A percentile compares a stretch with the other conserved stretches of the same genome.
Evolutionary conservation across 92 coral and sea anemone genomes (phyloP).

Genomic region (Porites evermanni): DNA sequence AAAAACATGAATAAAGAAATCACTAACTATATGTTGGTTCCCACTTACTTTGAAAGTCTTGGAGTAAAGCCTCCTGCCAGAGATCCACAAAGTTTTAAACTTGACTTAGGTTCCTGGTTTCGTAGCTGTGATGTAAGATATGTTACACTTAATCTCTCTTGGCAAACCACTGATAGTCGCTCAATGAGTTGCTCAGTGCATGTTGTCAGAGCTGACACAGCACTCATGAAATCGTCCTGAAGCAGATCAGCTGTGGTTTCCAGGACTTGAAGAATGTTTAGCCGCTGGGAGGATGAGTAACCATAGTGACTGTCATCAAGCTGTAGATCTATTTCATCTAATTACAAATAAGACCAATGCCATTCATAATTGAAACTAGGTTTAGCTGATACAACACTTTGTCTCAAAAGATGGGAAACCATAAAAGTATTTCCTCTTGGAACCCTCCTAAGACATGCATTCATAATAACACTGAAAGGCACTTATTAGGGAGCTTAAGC

Average conservation of each 20-base stretch:
- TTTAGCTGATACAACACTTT: too few relatives aligned
- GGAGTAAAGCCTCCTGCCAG: constrained; percentile 82
- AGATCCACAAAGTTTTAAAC: constrained; percentile 36
- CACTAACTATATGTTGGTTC: background rate
- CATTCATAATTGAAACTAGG: too few relatives aligned
- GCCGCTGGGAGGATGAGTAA: constrained; percentile 33
- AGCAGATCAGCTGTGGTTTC: constrained; percentile 75
- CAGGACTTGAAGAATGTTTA: constrained; percentile 49
- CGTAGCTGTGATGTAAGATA: background rate
- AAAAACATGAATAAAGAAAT: too few relatives aligned
- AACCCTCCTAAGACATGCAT: too few relatives aligned
- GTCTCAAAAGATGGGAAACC: too few relatives aligned
- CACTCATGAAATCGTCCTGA: constrained; percentile 71
- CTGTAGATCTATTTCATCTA: constrained; percentile 71
- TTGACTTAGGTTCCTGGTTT: background rate
- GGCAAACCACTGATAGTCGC: constrained; percentile 34
- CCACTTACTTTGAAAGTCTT: constrained; percentile 69
- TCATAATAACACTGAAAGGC: too few relatives aligned
- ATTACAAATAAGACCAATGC: background rate
- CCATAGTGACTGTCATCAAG: constrained; percentile 40
- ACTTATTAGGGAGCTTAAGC: too few relatives aligned
- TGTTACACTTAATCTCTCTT: background rate
- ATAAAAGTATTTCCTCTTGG: too few relatives aligned
- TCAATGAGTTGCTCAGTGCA: constrained; percentile 75
- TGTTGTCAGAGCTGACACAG: constrained; percentile 60